A percentile compares a stretch with the other conserved stretches of the same genome.
phyloP scores from a whole-genome alignment of 2,888 invertebrate species.

The Rotaria macrura region DNA sequence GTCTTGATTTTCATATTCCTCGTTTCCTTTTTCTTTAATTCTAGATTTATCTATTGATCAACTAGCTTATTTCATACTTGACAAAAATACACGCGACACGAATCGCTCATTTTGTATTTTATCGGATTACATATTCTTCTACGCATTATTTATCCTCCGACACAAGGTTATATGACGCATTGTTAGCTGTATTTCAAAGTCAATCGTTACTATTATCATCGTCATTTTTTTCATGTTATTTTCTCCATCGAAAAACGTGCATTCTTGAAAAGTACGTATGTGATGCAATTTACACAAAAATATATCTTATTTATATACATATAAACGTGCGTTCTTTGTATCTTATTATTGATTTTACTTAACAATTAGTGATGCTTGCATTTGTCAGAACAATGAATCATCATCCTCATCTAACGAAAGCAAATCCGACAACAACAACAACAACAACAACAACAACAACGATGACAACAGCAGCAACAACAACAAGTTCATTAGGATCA shows the following conservation, averaged over 20 bases:
- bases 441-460: no score
- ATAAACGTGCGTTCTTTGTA: not conserved
- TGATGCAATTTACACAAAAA: not conserved
- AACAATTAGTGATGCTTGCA: not conserved
- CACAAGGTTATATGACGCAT: not conserved
- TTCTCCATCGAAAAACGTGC: not conserved
- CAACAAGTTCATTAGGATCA: not conserved
- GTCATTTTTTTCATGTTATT: not conserved
- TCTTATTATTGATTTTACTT: not conserved
- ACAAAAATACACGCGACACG: not conserved
- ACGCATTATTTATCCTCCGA: not conserved
- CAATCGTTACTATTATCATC: not conserved
- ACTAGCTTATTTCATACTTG: not conserved
- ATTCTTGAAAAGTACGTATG: not conserved
- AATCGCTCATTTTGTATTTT: not conserved
- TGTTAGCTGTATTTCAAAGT: not conserved
- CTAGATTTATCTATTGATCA: not conserved
- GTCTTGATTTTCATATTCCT: not conserved
- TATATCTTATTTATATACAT: not conserved
- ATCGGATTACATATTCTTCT: not conserved
- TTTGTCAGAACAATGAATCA: not conserved
- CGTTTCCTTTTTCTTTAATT: not conserved
- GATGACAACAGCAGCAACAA: no score
- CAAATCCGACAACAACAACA: not conserved
- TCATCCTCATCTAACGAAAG: not conserved